These are phyloP conservation scores for Dipodomys merriami DNA, from an alignment of 2,113 vertebrate species.

Conservation along the genomic window DNA sequence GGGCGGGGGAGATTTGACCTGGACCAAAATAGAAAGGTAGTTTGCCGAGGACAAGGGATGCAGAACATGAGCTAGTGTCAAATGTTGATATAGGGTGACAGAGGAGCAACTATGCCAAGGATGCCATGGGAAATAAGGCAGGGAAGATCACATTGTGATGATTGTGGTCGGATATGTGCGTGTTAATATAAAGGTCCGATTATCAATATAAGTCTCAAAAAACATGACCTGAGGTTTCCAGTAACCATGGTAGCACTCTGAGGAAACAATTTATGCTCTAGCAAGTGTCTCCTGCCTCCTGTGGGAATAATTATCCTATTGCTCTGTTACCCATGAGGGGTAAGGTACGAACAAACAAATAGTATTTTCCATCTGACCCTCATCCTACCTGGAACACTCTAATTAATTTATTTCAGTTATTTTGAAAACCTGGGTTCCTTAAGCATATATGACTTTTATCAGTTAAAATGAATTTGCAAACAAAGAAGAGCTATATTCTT, in stretches of 20 bases:
- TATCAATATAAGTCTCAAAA: not conserved
- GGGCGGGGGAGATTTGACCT: not conserved
- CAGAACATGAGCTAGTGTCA: not conserved
- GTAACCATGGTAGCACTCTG: not conserved
- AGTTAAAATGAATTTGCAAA: not conserved
- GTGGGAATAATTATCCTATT: not conserved
- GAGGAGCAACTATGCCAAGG: not conserved
- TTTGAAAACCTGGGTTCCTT: not conserved
- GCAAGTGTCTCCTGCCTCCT: not conserved
- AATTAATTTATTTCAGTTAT: constrained; percentile 3
- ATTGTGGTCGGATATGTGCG: not conserved
- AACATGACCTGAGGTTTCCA: not conserved
- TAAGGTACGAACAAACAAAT: not conserved
- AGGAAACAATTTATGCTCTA: not conserved
- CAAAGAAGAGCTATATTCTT: not conserved
- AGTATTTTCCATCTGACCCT: not conserved
- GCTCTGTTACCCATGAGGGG: not conserved
- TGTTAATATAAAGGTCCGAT: constrained; percentile 7
- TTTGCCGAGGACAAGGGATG: not conserved
- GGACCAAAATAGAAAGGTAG: not conserved
- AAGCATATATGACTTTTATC: not conserved
- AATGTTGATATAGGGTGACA: not conserved
- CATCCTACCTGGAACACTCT: not conserved
- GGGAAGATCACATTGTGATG: not conserved
- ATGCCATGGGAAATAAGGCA: not conserved